Evolutionary conservation across 64 coral and sea anemone species (phyloP), one percentile per base, ranked within the genome.

Genomic region (Pocillopora damicornis): DNA sequence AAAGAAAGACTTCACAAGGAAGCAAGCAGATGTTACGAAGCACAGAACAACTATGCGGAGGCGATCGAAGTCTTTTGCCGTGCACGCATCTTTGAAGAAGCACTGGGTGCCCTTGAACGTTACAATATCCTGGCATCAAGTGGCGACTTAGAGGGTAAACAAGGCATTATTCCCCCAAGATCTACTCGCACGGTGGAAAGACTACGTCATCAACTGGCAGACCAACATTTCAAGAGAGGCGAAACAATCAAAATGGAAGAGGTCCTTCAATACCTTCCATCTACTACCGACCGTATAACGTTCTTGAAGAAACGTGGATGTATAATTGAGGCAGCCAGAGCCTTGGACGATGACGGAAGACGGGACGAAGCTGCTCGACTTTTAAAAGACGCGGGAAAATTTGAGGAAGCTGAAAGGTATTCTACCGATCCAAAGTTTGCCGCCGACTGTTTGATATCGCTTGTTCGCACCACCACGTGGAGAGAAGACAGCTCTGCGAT

Each of bases 231-330:
- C 34, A 90, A 88, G 20, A 62, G 63, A 59, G 36, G 74, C 2
- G 61, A 75, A 86, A 78, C 18, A 88, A 2, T 75, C 63, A 88
- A 93, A 30, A 96, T 96, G 94, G 88, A 93, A 30, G 76, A 67
- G 10, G 83, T 93, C 37, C 83, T 96, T 0, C 76, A 80, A 77
- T 57, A 91, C 5, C 88, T 96, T 60, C 94, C 94, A n/a, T 88
- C 88, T 0, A 73, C 59, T 5, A 83, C 61, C 15, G 94, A 95
- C 71, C 90, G 91, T 2, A 96, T 96, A 57, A 69, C 88, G 11
- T 96, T 96, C 60, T 88, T 96, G 63, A 92, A 88, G 83, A 78
- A 72, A 35, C 82, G 81, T 30, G 73, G 83, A 34, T 96, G 88
- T 62, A 38, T 83, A 14, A 75, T 87, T 26, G 84, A 89, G 35